A percentile compares a stretch with the other conserved stretches of the same genome.
Evolutionary conservation across 1,140 invertebrate genomes (phyloP).

Genomic region (Drosophila micromelanica): DNA sequence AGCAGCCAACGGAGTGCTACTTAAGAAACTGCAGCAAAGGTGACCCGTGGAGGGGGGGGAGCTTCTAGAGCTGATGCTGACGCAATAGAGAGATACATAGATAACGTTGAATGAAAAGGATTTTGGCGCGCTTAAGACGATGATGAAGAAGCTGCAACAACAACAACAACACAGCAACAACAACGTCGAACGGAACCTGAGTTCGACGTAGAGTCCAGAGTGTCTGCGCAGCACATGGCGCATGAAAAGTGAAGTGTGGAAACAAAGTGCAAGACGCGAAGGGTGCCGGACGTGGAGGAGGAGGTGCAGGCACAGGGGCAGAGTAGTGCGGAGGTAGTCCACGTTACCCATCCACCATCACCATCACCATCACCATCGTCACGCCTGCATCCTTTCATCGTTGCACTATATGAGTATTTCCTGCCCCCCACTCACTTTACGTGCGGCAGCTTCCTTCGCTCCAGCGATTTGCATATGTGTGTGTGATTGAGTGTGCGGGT

Average conservation of each 20-base stretch:
- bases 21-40: constrained; percentile 46
- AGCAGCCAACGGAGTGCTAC: constrained; percentile 69
- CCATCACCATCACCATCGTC: constrained; percentile 7
- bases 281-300: too few species aligned
- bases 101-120: constrained; percentile 76
- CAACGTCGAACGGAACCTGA: background rate
- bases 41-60: too few species aligned
- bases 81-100: constrained; percentile 54
- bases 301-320: too few species aligned
- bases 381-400: constrained; percentile 28
- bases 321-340: background rate
- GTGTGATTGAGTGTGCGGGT: background rate
- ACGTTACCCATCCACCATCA: background rate
- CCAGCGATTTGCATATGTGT: constrained; percentile 4
- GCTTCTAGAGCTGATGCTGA: constrained; percentile 17
- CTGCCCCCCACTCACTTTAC: background rate
- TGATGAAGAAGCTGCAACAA: constrained; percentile 29
- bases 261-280: constrained; percentile 47
- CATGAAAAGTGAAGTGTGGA: constrained; percentile 54
- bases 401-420: constrained; percentile 20
- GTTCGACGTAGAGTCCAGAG: constrained; percentile 20
- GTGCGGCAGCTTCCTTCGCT: constrained; percentile 8
- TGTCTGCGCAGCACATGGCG: constrained; percentile 38
- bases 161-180: background rate
- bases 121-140: constrained; percentile 49